Percentiles rank a stretch among this genome's conserved stretches.
Evolutionary conservation across 2,888 invertebrate species (phyloP).

Genomic region (Archips xylosteana): DNA sequence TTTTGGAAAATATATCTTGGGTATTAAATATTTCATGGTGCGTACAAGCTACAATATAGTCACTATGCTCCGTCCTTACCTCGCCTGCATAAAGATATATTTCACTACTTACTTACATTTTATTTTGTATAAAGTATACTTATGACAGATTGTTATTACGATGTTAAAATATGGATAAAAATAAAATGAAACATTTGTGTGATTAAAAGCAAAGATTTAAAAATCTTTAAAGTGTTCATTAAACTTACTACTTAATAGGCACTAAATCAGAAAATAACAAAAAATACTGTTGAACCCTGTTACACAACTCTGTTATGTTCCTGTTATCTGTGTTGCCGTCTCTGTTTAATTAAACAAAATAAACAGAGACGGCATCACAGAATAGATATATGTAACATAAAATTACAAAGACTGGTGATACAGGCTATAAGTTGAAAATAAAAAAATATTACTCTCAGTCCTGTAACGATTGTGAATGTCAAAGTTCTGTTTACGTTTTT

Average conservation of each 20-base stretch:
- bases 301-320: neutral
- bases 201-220: conserved; percentile 21
- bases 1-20: conserved; percentile 22
- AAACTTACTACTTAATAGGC: neutral
- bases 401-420: no score
- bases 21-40: conserved; percentile 49
- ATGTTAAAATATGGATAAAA: conserved; percentile 16
- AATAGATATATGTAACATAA: no score
- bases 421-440: no score
- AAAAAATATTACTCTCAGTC: no score
- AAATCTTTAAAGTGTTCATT: conserved; percentile 6
- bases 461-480: conserved; percentile 8
- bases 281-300: neutral
- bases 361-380: no score
- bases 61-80: conserved; percentile 67
- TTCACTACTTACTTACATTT: conserved; percentile 51
- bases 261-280: neutral
- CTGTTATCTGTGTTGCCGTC: neutral
- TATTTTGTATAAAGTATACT: conserved; percentile 46
- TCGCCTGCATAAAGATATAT: conserved; percentile 59
- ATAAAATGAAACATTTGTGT: conserved; percentile 9
- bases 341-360: no score
- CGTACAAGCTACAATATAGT: conserved; percentile 59
- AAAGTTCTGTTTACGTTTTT: conserved; percentile 48
- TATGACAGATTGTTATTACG: conserved; percentile 42